Evolutionary conservation across 53 echinoderm and acorn worm genomes (phyloP).

Genomic region (Holothuria leucospilota): DNA sequence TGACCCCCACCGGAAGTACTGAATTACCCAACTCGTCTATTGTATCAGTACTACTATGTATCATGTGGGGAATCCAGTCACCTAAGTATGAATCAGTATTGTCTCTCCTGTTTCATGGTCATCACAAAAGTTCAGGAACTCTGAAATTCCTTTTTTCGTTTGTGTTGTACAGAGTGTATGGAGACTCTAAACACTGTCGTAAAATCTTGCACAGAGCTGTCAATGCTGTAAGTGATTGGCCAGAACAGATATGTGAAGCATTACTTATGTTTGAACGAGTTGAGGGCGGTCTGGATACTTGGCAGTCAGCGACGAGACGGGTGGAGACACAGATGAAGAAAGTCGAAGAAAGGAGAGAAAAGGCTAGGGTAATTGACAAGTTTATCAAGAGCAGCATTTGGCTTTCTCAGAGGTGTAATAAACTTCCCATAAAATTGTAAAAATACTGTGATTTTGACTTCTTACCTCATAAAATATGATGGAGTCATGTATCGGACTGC

Average conservation of each 20-base stretch:
- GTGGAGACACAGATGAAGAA: slow-evolving; percentile 78
- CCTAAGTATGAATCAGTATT: too few relatives aligned
- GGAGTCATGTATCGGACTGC: too few relatives aligned
- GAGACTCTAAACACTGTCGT: slow-evolving; percentile 82
- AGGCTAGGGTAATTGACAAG: slow-evolving; percentile 56
- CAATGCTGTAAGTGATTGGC: slow-evolving; percentile 87
- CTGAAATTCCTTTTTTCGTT: neutral
- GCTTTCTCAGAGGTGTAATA: too few relatives aligned
- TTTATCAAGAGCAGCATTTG: too few relatives aligned
- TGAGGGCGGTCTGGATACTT: slow-evolving; percentile 89
- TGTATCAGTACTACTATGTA: too few relatives aligned
- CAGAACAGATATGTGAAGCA: slow-evolving; percentile 86
- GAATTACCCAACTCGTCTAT: too few relatives aligned
- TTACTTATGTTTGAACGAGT: slow-evolving; percentile 92
- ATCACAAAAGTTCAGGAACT: neutral
- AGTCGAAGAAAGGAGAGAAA: slow-evolving; percentile 74
- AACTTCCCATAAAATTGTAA: too few relatives aligned
- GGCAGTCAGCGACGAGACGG: slow-evolving; percentile 71
- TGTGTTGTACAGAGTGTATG: slow-evolving; percentile 62
- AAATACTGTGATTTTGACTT: too few relatives aligned
- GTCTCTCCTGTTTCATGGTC: neutral
- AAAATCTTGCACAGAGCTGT: slow-evolving; percentile 87
- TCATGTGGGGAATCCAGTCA: too few relatives aligned
- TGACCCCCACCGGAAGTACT: too few relatives aligned
- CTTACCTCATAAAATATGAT: too few relatives aligned